These are phyloP conservation scores for Aurelia aurita complex sp. Pacific DNA, from an alignment of 30 jellyfish, hydroid and myxozoan species.

Conservation along the genomic window DNA sequence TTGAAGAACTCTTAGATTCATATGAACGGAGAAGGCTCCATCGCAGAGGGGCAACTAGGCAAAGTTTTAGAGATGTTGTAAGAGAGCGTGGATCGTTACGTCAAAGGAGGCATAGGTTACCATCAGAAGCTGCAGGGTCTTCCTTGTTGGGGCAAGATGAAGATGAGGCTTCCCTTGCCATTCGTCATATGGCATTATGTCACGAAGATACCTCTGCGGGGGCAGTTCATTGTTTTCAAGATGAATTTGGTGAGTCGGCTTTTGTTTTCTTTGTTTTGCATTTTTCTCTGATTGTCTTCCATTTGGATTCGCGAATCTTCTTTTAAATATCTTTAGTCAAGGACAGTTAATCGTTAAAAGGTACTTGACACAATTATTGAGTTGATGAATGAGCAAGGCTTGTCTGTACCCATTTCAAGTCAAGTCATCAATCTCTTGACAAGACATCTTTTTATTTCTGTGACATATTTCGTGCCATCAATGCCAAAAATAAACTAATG, in stretches of 20 bases:
- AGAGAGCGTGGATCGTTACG: constrained; percentile 72
- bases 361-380: no score
- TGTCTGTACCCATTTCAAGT: no score
- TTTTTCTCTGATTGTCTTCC: no score
- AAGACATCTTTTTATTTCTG: no score
- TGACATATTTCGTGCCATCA: no score
- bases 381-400: no score
- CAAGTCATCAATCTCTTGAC: no score
- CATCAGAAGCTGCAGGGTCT: constrained; percentile 75
- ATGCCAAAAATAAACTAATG: no score
- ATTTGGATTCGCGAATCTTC: no score
- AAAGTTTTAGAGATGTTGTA: constrained; percentile 40
- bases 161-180: constrained; percentile 36
- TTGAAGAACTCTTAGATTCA: constrained; percentile 45
- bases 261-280: no score
- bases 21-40: constrained; percentile 56
- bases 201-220: constrained; percentile 97
- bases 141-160: constrained; percentile 73
- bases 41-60: constrained; percentile 87
- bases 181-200: constrained; percentile 80
- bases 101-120: constrained; percentile 65
- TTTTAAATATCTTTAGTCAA: no score
- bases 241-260: constrained; percentile 81
- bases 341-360: no score
- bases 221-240: constrained; percentile 96